phyloP scores from a whole-genome alignment of 2,888 invertebrate genomes.

The Marasmarcha lunaedactyla region DNA sequence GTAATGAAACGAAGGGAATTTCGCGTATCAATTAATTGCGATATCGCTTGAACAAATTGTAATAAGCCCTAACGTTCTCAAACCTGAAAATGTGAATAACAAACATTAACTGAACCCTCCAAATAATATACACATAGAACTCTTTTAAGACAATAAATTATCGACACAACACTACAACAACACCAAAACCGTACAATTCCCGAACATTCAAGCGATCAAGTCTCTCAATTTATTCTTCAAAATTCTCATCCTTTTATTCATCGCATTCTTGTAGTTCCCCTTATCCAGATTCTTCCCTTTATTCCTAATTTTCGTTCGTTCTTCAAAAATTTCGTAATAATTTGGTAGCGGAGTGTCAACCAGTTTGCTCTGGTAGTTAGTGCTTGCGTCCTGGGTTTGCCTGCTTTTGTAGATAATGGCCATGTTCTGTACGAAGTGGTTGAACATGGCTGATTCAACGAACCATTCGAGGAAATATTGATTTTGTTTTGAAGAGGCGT shows the following conservation, averaged over 20 bases:
- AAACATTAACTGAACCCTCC: too few relatives aligned
- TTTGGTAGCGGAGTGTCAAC: slow-evolving; percentile 53
- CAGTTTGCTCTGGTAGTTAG: slow-evolving; percentile 17
- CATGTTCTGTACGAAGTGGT: slow-evolving; percentile 75
- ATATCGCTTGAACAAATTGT: too few relatives aligned
- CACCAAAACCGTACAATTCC: too few relatives aligned
- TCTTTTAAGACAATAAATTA: too few relatives aligned
- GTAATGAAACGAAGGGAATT: too few relatives aligned
- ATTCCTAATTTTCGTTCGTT: slow-evolving; percentile 27
- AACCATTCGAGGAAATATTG: slow-evolving; percentile 88
- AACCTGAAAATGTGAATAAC: too few relatives aligned
- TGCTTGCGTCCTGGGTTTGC: slow-evolving; percentile 8
- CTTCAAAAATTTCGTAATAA: slow-evolving; percentile 53
- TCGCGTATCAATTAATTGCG: too few relatives aligned
- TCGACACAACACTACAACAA: too few relatives aligned
- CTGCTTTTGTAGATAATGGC: slow-evolving; percentile 21
- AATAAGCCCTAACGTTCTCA: too few relatives aligned
- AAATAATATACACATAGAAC: too few relatives aligned
- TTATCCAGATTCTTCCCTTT: slow-evolving; percentile 22
- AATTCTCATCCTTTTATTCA: slow-evolving; percentile 50
- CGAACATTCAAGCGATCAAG: slow-evolving; percentile 29
- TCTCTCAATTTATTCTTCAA: slow-evolving; percentile 52
- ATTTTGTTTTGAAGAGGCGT: slow-evolving; percentile 72
- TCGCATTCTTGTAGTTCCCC: slow-evolving; percentile 47
- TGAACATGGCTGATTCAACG: slow-evolving; percentile 88